phyloP scores from a whole-genome alignment of 2,888 invertebrate species.

The Saturnia pavonia region DNA sequence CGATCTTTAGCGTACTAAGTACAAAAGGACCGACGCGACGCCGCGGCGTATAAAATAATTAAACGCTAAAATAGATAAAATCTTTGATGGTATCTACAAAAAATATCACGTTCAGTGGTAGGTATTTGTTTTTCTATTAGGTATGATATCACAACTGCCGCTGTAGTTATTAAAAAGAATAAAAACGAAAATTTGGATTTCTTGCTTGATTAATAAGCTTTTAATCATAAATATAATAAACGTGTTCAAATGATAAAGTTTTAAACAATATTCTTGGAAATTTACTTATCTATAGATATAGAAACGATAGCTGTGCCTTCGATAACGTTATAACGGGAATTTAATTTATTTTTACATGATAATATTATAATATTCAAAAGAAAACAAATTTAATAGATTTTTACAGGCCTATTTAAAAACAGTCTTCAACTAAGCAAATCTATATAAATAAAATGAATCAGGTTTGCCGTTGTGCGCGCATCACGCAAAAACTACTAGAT shows the following conservation, averaged over 20 bases:
- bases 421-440: too few relatives aligned
- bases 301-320: conserved; percentile 24
- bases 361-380: not conserved
- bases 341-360: conserved; percentile 8
- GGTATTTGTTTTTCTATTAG: not conserved
- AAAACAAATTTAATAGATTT: not conserved
- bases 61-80: not conserved
- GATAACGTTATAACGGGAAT: conserved; percentile 22
- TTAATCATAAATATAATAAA: not conserved
- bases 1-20: not conserved
- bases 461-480: too few relatives aligned
- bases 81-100: not conserved
- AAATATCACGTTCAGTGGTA: not conserved
- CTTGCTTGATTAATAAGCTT: not conserved
- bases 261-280: conserved; percentile 26
- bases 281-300: conserved; percentile 26
- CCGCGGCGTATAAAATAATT: not conserved
- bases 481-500: too few relatives aligned
- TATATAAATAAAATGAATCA: too few relatives aligned
- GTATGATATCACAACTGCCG: not conserved
- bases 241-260: conserved; percentile 19
- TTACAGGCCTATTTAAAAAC: not conserved
- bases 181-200: not conserved
- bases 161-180: not conserved
- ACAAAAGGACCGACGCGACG: not conserved